These are phyloP conservation scores for zebrafish (Danio rerio) DNA, from an alignment of 2,113 vertebrate genomes.

Conservation along the genomic window GRCz12tu NC_133182.1:68419001-68419500, in stretches of 20 bases:
- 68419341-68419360: constrained; percentile 15
- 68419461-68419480: neutral
- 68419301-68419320: constrained; percentile 21
- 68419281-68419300: constrained; percentile 29
- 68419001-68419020: constrained; percentile 76
- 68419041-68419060: constrained; percentile 76
- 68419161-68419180: constrained; percentile 20
- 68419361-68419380: constrained; percentile 15
- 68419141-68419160: constrained; percentile 29
- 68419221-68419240: constrained; percentile 44
- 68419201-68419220: constrained; percentile 18
- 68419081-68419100: constrained; percentile 77
- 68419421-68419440: constrained; percentile 18
- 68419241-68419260: constrained; percentile 52
- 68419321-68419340: constrained; percentile 9
- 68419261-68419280: constrained; percentile 10
- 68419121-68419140: constrained; percentile 58
- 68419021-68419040: constrained; percentile 64
- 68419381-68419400: constrained; percentile 9
- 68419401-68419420: neutral
- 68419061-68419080: constrained; percentile 79
- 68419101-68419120: constrained; percentile 68
- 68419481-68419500: neutral
- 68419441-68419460: constrained; percentile 11
- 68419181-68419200: constrained; percentile 17